Percentiles rank a stretch among this genome's conserved stretches.
These are phyloP conservation scores for Enteromius radiatus DNA, from an alignment of 2,797 vertebrate genomes.

Conservation along the genomic window DNA sequence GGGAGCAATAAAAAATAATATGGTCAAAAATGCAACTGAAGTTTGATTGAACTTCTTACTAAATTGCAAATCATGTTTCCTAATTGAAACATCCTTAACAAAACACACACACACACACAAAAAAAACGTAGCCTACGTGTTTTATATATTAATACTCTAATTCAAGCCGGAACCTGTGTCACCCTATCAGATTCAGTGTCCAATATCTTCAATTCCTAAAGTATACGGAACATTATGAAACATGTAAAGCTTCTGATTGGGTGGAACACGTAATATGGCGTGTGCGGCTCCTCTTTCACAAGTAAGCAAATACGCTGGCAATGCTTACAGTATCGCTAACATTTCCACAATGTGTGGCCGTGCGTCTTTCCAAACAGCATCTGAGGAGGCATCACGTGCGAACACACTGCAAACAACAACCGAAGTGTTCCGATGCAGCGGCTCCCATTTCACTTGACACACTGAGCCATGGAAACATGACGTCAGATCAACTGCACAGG, in stretches of 20 bases:
- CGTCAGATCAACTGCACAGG: constrained; percentile 51
- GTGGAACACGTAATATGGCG: constrained; percentile 12
- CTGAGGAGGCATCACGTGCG: constrained; percentile 22
- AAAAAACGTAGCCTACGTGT: not conserved
- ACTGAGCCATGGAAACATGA: constrained; percentile 69
- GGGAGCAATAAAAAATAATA: not conserved
- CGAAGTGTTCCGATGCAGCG: constrained; percentile 12
- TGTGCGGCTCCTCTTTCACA: constrained; percentile 37
- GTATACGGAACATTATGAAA: constrained; percentile 21
- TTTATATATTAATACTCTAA: not conserved
- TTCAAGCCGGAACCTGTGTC: not conserved
- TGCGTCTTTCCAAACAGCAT: constrained; percentile 34
- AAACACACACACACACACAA: too few species aligned
- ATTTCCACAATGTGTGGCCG: constrained; percentile 43
- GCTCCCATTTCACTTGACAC: constrained; percentile 56
- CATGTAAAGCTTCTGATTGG: not conserved
- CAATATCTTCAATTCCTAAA: constrained; percentile 20
- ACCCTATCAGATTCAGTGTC: not conserved
- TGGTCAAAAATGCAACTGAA: not conserved
- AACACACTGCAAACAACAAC: constrained; percentile 42
- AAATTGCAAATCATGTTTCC: not conserved
- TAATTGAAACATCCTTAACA: not conserved
- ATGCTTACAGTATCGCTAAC: constrained; percentile 40
- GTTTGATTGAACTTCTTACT: not conserved
- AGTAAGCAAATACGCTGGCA: constrained; percentile 21